A percentile compares a stretch with the other conserved stretches of the same genome.
Evolutionary conservation across 2,888 invertebrate genomes (phyloP).

Genomic region (Thecophora atra): DNA sequence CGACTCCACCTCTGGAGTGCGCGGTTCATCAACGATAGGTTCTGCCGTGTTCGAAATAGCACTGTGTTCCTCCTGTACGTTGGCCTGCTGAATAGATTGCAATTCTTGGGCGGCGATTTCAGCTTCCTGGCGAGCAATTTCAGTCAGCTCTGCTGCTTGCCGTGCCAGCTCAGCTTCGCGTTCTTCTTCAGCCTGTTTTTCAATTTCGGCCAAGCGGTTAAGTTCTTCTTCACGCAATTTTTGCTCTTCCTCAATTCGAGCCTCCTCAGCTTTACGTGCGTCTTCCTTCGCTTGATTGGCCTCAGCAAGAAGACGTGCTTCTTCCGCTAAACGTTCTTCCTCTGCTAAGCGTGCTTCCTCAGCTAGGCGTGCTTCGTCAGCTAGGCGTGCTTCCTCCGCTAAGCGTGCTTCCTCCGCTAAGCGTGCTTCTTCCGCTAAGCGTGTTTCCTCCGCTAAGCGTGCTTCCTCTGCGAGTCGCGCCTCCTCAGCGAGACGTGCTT

Average conservation of each 20-base stretch:
- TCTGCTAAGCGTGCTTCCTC: conserved; percentile 65
- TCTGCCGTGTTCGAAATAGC: conserved; percentile 45
- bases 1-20: conserved; percentile 55
- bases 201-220: conserved; percentile 67
- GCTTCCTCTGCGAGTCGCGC: conserved; percentile 67
- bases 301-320: conserved; percentile 66
- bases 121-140: conserved; percentile 73
- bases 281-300: conserved; percentile 66
- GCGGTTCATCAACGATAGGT: conserved; percentile 66
- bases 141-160: conserved; percentile 77
- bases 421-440: conserved; percentile 38
- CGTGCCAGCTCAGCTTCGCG: conserved; percentile 75
- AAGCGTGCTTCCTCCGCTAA: conserved; percentile 67
- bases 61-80: conserved; percentile 46
- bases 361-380: conserved; percentile 65
- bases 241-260: conserved; percentile 67
- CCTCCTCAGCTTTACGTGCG: conserved; percentile 66
- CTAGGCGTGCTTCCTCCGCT: conserved; percentile 63
- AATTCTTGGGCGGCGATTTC: conserved; percentile 72
- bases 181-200: conserved; percentile 68
- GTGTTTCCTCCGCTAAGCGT: conserved; percentile 51
- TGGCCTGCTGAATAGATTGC: conserved; percentile 58
- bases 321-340: conserved; percentile 67
- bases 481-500: conserved; percentile 64
- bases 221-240: conserved; percentile 68